Conservation (phyloP, 2,113 vertebrate species). For the Labeo rohita region DNA sequence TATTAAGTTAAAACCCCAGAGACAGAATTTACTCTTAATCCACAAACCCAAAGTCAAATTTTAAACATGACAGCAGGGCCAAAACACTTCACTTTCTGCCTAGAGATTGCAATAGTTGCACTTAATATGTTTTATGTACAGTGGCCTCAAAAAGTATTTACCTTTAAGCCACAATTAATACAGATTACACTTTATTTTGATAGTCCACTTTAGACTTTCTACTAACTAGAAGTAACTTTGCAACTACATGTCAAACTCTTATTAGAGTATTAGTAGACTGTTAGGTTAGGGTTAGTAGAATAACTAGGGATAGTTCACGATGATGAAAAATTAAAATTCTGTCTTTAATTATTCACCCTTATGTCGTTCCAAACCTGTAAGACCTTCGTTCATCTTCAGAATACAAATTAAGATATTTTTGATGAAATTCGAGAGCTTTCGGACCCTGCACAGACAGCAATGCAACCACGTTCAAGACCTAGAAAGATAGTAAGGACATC, state of each 20-base stretch:
- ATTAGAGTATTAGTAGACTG: background rate
- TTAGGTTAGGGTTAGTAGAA: background rate
- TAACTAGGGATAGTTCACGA: background rate
- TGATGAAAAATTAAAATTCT: no score
- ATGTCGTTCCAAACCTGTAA: no score
- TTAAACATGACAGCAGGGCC: background rate
- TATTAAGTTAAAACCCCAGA: constrained; percentile 43
- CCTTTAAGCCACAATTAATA: background rate
- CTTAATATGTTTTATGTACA: background rate
- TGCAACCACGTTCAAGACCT: no score
- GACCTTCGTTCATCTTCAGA: no score
- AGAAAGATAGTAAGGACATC: no score
- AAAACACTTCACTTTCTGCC: constrained; percentile 14
- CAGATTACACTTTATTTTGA: background rate
- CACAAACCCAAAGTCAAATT: constrained; percentile 20
- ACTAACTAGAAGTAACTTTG: background rate
- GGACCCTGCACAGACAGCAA: no score
- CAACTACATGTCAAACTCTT: background rate
- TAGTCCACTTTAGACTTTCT: background rate
- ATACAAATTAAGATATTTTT: no score
- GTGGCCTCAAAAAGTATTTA: background rate
- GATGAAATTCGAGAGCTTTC: no score
- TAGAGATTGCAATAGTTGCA: background rate
- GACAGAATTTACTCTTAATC: constrained; percentile 38
- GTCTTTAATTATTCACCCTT: no score